Percentiles rank a stretch among this genome's conserved stretches.
Evolutionary conservation across 2,797 vertebrate genomes (phyloP).

Genomic region (Tadarida brasiliensis): DNA sequence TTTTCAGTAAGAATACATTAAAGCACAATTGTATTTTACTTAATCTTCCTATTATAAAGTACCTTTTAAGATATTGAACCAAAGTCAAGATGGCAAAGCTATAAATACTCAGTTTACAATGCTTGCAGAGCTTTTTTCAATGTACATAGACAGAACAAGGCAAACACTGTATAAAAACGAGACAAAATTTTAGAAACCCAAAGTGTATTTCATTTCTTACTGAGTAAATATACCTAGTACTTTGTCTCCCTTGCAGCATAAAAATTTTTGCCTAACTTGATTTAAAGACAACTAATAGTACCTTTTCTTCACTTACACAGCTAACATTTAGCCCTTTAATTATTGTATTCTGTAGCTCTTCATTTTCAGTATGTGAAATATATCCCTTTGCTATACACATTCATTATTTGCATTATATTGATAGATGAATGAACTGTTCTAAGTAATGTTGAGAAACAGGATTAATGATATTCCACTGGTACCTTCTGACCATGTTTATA

Average conservation of each 20-base stretch:
- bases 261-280: background rate
- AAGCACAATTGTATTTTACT: background rate
- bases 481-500: background rate
- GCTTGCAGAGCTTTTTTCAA: background rate
- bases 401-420: background rate
- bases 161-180: background rate
- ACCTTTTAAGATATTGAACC: background rate
- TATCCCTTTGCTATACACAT: background rate
- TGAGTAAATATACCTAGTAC: background rate
- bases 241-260: background rate
- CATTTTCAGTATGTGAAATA: background rate
- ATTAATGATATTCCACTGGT: background rate
- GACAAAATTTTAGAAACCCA: background rate
- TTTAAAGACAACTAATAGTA: background rate
- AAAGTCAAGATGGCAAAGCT: constrained; percentile 20
- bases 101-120: background rate
- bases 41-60: background rate
- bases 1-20: background rate
- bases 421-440: background rate
- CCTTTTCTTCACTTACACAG: background rate
- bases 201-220: background rate
- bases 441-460: background rate
- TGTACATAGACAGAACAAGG: background rate
- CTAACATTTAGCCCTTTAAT: background rate
- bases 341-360: background rate